Conservation (phyloP, 2,888 invertebrate species). For the Acanthosepion pharaonis region DNA sequence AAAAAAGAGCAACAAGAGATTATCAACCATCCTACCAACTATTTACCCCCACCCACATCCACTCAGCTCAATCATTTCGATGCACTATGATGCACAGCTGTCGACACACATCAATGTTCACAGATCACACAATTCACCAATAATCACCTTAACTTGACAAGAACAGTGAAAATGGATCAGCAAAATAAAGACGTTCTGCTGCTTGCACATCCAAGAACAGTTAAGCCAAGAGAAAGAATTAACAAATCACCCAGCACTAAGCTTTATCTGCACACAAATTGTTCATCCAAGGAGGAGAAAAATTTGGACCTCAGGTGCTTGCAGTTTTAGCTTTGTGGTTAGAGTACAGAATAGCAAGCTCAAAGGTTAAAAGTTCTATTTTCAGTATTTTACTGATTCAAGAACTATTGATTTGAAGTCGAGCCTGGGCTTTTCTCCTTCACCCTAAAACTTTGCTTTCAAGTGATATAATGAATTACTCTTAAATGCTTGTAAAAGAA, state of each 20-base stretch:
- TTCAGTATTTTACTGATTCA: not conserved
- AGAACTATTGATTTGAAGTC: not conserved
- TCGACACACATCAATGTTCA: not conserved
- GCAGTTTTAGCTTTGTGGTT: not conserved
- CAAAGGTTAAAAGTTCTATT: not conserved
- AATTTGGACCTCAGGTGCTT: not conserved
- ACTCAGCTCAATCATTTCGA: not conserved
- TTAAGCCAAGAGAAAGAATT: constrained; percentile 33
- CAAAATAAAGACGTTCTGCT: not conserved
- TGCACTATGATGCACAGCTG: constrained; percentile 20
- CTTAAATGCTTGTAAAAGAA: too few relatives aligned
- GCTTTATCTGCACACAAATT: not conserved
- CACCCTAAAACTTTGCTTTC: too few relatives aligned
- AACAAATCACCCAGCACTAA: constrained; percentile 9
- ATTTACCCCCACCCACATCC: too few relatives aligned
- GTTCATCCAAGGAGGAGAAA: not conserved
- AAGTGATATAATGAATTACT: too few relatives aligned
- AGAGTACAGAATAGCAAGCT: not conserved
- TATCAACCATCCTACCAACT: not conserved
- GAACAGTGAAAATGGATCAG: constrained; percentile 41
- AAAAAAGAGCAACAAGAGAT: constrained; percentile 37
- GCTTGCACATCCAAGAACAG: not conserved
- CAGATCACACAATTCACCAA: constrained; percentile 24
- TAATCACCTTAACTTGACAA: constrained; percentile 35
- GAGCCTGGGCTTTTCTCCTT: not conserved